Conservation (phyloP, 2,113 vertebrate species). For the Varanus komodoensis region DNA sequence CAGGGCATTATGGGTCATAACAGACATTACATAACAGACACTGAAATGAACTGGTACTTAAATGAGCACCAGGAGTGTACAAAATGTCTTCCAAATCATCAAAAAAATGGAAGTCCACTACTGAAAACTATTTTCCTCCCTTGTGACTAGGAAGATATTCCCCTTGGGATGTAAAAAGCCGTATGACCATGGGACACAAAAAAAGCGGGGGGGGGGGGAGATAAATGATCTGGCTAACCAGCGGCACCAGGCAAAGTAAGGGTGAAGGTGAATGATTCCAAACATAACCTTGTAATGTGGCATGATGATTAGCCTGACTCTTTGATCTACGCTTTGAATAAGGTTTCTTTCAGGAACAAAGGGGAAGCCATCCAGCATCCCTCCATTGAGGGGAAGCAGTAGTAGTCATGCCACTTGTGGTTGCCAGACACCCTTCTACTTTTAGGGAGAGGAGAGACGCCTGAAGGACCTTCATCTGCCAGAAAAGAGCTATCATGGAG, state of each 20-base stretch:
- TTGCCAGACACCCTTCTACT: not conserved
- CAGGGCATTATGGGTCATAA: too few relatives aligned
- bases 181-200: too few relatives aligned
- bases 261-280: not conserved
- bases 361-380: not conserved
- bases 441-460: not conserved
- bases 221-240: too few relatives aligned
- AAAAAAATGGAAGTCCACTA: too few relatives aligned
- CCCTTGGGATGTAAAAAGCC: not conserved
- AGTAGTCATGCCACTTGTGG: not conserved
- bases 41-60: too few relatives aligned
- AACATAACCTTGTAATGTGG: not conserved
- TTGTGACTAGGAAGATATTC: not conserved
- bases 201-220: too few relatives aligned
- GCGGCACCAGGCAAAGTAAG: not conserved
- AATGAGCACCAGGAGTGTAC: too few relatives aligned
- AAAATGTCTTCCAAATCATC: too few relatives aligned
- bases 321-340: not conserved
- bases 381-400: not conserved
- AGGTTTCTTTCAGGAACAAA: not conserved
- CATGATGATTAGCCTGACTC: not conserved
- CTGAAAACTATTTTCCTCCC: too few relatives aligned
- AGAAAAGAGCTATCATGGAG: not conserved
- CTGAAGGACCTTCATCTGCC: not conserved
- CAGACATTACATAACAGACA: too few relatives aligned